Evolutionary conservation across 2,888 invertebrate genomes (phyloP).

Genomic region (Melanostoma mellinum): DNA sequence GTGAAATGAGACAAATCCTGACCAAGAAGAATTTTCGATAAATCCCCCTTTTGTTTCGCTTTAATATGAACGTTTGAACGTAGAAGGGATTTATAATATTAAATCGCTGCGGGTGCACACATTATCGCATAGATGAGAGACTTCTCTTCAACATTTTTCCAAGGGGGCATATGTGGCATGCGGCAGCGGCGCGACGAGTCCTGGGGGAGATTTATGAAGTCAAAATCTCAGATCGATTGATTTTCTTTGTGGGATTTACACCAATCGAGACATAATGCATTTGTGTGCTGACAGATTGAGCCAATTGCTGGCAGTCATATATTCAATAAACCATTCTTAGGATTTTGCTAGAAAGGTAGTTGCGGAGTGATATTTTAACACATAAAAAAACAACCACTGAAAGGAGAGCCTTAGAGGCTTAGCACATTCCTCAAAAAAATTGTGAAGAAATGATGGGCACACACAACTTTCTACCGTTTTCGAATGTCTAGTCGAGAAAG

Average conservation of each 20-base stretch:
- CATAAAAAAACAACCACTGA: too few relatives aligned
- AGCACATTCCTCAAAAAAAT: too few relatives aligned
- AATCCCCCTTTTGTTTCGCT: constrained; percentile 44
- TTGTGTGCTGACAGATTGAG: constrained; percentile 8
- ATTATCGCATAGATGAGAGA: constrained; percentile 58
- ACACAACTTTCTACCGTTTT: too few relatives aligned
- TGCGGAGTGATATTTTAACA: too few relatives aligned
- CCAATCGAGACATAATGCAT: constrained; percentile 1
- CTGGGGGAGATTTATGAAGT: constrained; percentile 22
- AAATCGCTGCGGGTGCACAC: constrained; percentile 67
- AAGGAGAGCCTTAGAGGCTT: too few relatives aligned
- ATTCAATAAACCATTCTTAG: constrained; percentile 14
- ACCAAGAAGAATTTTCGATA: constrained; percentile 17
- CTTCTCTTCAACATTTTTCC: not conserved
- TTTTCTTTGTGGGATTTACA: constrained; percentile 50
- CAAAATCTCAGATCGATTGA: constrained; percentile 38
- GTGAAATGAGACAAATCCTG: constrained; percentile 6
- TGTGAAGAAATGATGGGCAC: too few relatives aligned
- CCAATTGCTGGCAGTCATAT: constrained; percentile 24
- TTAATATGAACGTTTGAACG: too few relatives aligned
- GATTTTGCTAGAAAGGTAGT: not conserved
- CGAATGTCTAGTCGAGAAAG: too few relatives aligned
- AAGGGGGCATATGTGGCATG: constrained; percentile 15
- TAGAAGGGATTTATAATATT: constrained; percentile 49
- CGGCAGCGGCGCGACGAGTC: not conserved